Evolutionary conservation across 92 coral and sea anemone species (phyloP), one percentile per base, ranked within the genome.

Genomic region (Umimayanthus kanabou): DNA sequence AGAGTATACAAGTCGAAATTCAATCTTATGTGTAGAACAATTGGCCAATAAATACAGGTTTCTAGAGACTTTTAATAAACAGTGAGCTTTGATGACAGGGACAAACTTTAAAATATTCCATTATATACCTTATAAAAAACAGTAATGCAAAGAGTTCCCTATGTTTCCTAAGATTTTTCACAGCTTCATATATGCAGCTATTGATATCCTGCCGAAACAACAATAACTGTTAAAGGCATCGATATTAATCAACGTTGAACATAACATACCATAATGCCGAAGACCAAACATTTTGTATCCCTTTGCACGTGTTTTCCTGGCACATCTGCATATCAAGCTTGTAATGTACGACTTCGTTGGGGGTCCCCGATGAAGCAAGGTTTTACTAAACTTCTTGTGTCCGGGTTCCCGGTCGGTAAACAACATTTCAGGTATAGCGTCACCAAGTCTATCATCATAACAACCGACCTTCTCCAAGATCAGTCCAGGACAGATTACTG

Each of bases 291-390:
- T 28, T 33, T 15, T 73, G 77, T 73, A 73, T 73, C 77, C 47
- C 26, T 33, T 73, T 20, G 77, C 42, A 33, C 20, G 45, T 33
- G 77, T 33, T 33, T 73, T 73, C 7, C 77, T 73, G 77, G 77
- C 77, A 33, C 77, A 73, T 14, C 77, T 73, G 43, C 77, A 73
- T 15, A 73, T 33, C 43, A 73, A 39, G 77, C 77, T 39, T 73
- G n/a, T 73, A 33, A 73, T 73, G 47, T 73, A 73, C 8, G 45
- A 73, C 9, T 0, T 37, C 47, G 77, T 73, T 16, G 45, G 77
- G 6, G 77, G 42, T 0, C 77, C 77, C 14, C 43, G 39, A 45
- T 14, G 22, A 8, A 73, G 43, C 77, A 73, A 73, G 2, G 23
- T 14, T 33, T 73, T 73, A 39, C 77, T 33, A 4, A 73, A 73